Base-by-base conservation (phyloP, 2,888 invertebrate species). In the Axea sp. region DNA sequence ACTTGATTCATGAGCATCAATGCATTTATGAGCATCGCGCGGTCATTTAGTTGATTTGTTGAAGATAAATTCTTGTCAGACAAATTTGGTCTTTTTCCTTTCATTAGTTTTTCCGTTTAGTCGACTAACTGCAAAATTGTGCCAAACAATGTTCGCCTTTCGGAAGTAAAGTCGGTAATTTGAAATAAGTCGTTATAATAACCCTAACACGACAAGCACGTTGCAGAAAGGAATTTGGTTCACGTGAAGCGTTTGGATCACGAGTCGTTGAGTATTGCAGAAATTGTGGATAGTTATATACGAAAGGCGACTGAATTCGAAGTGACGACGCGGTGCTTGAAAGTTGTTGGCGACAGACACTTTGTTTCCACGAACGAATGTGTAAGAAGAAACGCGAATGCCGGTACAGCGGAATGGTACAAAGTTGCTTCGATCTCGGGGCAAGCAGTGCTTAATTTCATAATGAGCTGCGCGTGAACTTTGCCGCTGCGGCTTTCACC, bases 261-360 rank as follows among this genome's bases (percentile, higher is more conserved):
- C 53, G 43, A 73, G 53, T 57, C 24, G 62, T 49, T 12, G 30
- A 49, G 62, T 71, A 71, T 65, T 53, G 53, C 65, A 65, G 65
- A 73, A 73, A 73, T 72, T 65, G 59, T 43, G 59, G 47, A 72
- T 59, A 51, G 72, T 65, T 73, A 73, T 73, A 65, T 73, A 73
- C 57, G 59, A 65, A 47, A 59, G 65, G 37, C 65, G 49, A 73
- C 45, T 65, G 51, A 43, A 37, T 59, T 57, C 49, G 28, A 31
- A 41, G 64, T 43, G 62, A 8, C 35, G 31, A 15, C 19, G 41
- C 49, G 17, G 45, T 26, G 45, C 39, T 31, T 28, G 41, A 51
- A 53, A 65, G 22, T 57, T 65, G 31, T 15, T 31, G 22, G 26
- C 31, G 45, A 60, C 47, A 24, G 53, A 53, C 51, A 65, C 65